Percentiles rank a stretch among this genome's conserved stretches.
Conservation (phyloP, 2,113 vertebrate species). For the Bubo blakistoni region DNA sequence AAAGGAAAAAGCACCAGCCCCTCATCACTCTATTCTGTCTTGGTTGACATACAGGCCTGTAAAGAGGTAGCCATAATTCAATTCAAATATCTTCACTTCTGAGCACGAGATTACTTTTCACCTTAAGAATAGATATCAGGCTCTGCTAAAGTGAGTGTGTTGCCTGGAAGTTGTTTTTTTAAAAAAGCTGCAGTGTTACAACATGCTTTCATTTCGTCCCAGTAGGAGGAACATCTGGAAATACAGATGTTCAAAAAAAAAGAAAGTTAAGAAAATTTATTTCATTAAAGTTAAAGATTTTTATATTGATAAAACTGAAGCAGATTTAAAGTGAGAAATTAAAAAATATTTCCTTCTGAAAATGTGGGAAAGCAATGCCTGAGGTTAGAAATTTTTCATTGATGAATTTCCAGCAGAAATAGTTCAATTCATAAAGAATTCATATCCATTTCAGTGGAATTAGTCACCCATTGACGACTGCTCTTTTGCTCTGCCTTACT, state of each 20-base stretch:
- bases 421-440: neutral
- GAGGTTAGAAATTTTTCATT: neutral
- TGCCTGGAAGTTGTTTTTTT: neutral
- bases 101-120: neutral
- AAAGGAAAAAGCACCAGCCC: neutral
- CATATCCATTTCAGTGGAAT: neutral
- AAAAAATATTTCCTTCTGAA: neutral
- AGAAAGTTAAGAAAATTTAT: neutral
- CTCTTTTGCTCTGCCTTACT: neutral
- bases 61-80: neutral
- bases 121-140: neutral
- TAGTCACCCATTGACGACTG: accelerated
- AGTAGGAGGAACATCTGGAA: neutral
- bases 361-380: neutral
- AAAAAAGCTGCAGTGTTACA: neutral
- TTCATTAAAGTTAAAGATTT: neutral
- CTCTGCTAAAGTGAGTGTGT: neutral
- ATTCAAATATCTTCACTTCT: neutral
- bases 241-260: neutral
- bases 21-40: neutral
- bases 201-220: neutral
- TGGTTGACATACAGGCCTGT: neutral
- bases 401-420: neutral
- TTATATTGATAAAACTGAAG: neutral
- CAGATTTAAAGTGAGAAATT: neutral